Base-by-base conservation (phyloP, 2,797 vertebrate genomes). In the Chanos chanos region DNA sequence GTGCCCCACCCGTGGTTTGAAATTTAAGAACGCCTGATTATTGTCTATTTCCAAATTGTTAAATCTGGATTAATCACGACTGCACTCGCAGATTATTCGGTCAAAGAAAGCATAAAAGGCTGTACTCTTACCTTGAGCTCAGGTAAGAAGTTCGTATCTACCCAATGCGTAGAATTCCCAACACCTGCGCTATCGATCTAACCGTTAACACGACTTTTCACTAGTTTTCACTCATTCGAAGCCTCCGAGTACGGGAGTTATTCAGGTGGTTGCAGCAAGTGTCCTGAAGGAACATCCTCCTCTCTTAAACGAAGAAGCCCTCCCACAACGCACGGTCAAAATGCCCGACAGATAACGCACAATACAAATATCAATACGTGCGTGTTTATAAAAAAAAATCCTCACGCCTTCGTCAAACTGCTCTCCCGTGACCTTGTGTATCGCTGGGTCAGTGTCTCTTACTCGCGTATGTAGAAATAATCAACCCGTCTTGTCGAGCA, bases 141-240 rank as follows among this genome's bases (percentile, higher is more conserved):
- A 58, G 76, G 63, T 76, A 54, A 48, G 66, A 55, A 41, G 65
- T 57, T 68, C 12, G 61, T 52, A 55, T 73, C 37, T 36, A 43
- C 52, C 45, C 7, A 31, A 44, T 34, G 43, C 28, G 51, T 39
- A 22, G 8, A 45, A 54, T 51, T 45, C 67, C 45, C 51, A 16
- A 41, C 54, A 53, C 68, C 63, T 68, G 70, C 62, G 40, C 43
- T 51, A 54, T 68, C 40, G 59, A 31, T 52, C 19, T 22, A 22
- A 41, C 49, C 60, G 63, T 36, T 30, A 21, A 27, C 4, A 30
- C 30, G 47, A 56, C 47, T 56, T 63, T 64, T 65, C 62, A 65
- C 56, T 57, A 73, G 59, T 70, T 64, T 70, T 31, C 48, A n/a
- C 40, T 54, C 49, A 49, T 50, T 64, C 49, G 30, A 58, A 37